Evolutionary conservation across 2,113 vertebrate species (phyloP).

Genomic region (Piprites chloris): DNA sequence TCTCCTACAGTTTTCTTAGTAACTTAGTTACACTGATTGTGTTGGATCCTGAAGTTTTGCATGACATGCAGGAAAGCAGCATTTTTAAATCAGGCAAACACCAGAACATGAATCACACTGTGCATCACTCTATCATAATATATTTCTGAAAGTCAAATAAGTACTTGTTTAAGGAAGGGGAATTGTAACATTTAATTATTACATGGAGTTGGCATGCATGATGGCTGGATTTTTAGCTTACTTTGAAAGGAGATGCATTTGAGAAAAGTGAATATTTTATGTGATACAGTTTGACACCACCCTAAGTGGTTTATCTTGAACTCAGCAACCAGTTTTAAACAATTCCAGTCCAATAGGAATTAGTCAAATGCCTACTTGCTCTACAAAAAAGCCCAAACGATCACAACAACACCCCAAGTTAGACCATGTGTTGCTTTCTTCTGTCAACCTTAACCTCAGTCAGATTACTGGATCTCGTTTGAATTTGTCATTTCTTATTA

Average conservation of each 20-base stretch:
- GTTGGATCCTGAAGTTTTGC: neutral
- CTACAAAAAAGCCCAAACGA: neutral
- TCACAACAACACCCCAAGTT: neutral
- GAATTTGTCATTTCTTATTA: neutral
- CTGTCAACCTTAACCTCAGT: accelerated
- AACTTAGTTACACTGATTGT: neutral
- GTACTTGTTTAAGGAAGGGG: neutral
- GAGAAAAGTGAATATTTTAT: neutral
- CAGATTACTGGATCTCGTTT: neutral
- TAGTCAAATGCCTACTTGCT: neutral
- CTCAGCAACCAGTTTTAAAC: neutral
- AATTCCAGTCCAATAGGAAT: neutral
- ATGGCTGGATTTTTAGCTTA: neutral
- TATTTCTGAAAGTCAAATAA: neutral
- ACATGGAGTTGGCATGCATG: neutral
- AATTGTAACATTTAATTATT: neutral
- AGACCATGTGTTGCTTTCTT: neutral
- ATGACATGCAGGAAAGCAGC: neutral
- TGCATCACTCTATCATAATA: neutral
- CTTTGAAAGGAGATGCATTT: neutral
- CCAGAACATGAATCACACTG: neutral
- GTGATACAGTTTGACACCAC: neutral
- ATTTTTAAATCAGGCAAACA: neutral
- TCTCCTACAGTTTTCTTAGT: neutral
- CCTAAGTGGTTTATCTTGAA: neutral